These are phyloP conservation scores for Myiotriccus ornatus DNA, from an alignment of 2,797 vertebrate species.

Conservation along the genomic window DNA sequence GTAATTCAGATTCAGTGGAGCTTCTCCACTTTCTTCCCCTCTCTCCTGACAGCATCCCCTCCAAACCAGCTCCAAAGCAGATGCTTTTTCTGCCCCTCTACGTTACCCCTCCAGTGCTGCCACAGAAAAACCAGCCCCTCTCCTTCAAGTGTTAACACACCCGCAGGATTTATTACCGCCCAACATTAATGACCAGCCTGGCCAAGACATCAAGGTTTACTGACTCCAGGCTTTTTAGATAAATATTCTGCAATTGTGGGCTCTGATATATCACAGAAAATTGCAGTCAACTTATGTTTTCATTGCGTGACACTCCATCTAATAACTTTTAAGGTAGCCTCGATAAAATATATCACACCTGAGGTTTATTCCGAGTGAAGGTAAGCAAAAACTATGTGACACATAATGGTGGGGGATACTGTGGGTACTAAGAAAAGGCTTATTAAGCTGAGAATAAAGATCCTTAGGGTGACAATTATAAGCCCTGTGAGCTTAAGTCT, in stretches of 20 bases:
- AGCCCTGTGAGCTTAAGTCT: not conserved
- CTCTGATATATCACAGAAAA: not conserved
- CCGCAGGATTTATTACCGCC: not conserved
- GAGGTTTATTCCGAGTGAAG: not conserved
- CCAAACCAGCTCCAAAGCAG: not conserved
- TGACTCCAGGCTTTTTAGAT: not conserved
- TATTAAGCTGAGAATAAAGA: constrained; percentile 22
- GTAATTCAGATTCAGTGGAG: fast-evolving
- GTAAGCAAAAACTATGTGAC: not conserved
- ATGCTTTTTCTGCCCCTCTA: not conserved
- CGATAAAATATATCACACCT: not conserved
- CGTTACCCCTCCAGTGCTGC: not conserved
- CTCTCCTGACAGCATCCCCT: not conserved
- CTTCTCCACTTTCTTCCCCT: not conserved
- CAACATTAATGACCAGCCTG: not conserved
- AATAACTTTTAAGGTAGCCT: constrained; percentile 6
- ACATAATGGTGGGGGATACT: not conserved
- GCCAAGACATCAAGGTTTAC: not conserved
- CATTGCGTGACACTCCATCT: not conserved
- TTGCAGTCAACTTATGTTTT: not conserved
- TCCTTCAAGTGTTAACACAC: not conserved
- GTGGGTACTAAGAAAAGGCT: not conserved
- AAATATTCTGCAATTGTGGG: not conserved
- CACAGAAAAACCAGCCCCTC: not conserved
- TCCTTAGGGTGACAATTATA: not conserved